Evolutionary conservation across 2,797 vertebrate genomes (phyloP).

Genomic region (Phataginus tricuspis): DNA sequence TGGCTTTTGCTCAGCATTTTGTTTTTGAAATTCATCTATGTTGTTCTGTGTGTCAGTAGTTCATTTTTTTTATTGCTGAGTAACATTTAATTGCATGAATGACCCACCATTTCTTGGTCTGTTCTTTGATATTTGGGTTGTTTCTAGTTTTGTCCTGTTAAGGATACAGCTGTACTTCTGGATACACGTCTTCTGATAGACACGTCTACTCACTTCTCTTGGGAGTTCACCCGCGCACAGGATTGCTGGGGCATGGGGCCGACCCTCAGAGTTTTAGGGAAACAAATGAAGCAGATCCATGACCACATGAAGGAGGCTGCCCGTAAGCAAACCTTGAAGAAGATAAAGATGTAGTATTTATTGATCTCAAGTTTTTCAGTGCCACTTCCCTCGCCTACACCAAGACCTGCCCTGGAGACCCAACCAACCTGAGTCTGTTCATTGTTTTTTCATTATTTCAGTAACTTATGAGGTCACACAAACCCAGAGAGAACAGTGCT

Average conservation of each 20-base stretch:
- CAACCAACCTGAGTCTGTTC: background rate
- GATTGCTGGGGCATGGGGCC: background rate
- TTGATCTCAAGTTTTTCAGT: background rate
- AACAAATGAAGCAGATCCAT: background rate
- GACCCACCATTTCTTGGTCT: background rate
- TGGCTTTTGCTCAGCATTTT: background rate
- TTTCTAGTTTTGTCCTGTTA: background rate
- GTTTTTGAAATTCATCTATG: background rate
- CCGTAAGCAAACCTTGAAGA: background rate
- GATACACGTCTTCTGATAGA: background rate
- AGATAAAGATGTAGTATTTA: background rate
- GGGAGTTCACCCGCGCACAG: no score
- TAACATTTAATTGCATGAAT: background rate
- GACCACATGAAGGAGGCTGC: background rate
- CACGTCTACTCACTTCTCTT: background rate
- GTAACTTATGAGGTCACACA: background rate
- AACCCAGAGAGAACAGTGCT: background rate
- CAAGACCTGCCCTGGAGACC: background rate
- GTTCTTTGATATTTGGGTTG: background rate
- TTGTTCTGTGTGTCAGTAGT: accelerated
- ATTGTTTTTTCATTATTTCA: background rate
- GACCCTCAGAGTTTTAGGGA: background rate
- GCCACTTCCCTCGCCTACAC: background rate
- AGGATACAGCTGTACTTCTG: background rate
- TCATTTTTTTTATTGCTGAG: background rate